Evolutionary conservation across 2,797 vertebrate species (phyloP), one percentile per base, ranked within the genome.

Genomic region (Lagorchestes hirsutus): DNA sequence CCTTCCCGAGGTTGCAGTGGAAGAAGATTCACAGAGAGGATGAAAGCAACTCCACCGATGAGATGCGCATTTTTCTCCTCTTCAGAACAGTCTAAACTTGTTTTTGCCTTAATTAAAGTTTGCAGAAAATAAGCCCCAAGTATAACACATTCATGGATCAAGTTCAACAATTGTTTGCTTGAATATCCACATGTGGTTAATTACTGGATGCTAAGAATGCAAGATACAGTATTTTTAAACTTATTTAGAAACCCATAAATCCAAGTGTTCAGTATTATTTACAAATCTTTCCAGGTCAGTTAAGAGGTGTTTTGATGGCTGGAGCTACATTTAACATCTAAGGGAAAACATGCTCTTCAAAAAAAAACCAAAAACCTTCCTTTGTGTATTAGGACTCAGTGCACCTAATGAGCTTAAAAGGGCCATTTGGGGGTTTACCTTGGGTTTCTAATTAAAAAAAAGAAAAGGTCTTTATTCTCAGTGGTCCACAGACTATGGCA

Each of bases 101-200:
- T 58, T 97, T 97, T 87, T 96, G 22, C 29, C 52, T 92, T 96
- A 50, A 95, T 93, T 97, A 97, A 97, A 97, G 62, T 96, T 92
- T 96, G 62, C 93, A 95, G 52, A 50, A 96, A 95, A 96, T 93
- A 96, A 96, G 55, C 82, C 74, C 92, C 93, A 74, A 58, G 5
- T 56, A 91, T 90, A 94, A 6, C 22, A 92, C 55, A 93, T 95
- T 91, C 67, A 50, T 93, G 91, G 92, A 74, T 90, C 95, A 97
- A 59, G 62, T 96, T 97, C 96, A 95, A 90, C 55, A 90, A 91
- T 13, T 93, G 8, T 95, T 56, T 87, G 40, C 24, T 95, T 93
- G 50, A 97, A 92, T 55, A 62, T 3, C 56, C 92, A 24, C 58
- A 52, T 56, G 28, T 93, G 50, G 24, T 82, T 97, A 97, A 95